A percentile compares a stretch with the other conserved stretches of the same genome.
Evolutionary conservation across 35 echinoderm and acorn worm genomes (phyloP).

Genomic region (Chiridota heheva): DNA sequence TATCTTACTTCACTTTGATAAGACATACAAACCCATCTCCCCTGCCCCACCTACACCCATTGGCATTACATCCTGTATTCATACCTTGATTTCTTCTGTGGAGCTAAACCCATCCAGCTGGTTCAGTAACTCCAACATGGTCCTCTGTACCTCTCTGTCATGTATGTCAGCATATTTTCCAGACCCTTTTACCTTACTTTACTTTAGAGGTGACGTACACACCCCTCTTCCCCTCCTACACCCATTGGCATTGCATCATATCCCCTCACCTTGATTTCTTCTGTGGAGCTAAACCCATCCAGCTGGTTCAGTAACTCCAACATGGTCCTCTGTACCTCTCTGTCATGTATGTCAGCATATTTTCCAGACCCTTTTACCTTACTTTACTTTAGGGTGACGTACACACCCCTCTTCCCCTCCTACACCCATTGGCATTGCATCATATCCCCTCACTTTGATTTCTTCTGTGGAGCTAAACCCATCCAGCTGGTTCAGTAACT

Average conservation of each 20-base stretch:
- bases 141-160: conserved; percentile 92
- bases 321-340: conserved; percentile 89
- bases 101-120: conserved; percentile 98
- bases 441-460: conserved; percentile 82
- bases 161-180: too few species aligned
- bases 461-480: conserved; percentile 70
- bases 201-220: too few species aligned
- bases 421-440: too few species aligned
- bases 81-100: conserved; percentile 91
- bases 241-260: too few species aligned
- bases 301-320: conserved; percentile 80
- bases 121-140: conserved; percentile 93
- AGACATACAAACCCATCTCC: too few species aligned
- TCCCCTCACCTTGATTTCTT: conserved; percentile 84
- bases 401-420: too few species aligned
- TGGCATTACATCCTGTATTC: too few species aligned
- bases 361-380: too few species aligned
- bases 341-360: too few species aligned
- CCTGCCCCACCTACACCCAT: too few species aligned
- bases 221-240: too few species aligned
- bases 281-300: conserved; percentile 76
- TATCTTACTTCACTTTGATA: conserved; percentile 59
- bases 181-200: conserved; percentile 67
- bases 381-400: too few species aligned
- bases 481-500: conserved; percentile 83